phyloP scores from a whole-genome alignment of 2,888 invertebrate species.

The Nycteola revayana region DNA sequence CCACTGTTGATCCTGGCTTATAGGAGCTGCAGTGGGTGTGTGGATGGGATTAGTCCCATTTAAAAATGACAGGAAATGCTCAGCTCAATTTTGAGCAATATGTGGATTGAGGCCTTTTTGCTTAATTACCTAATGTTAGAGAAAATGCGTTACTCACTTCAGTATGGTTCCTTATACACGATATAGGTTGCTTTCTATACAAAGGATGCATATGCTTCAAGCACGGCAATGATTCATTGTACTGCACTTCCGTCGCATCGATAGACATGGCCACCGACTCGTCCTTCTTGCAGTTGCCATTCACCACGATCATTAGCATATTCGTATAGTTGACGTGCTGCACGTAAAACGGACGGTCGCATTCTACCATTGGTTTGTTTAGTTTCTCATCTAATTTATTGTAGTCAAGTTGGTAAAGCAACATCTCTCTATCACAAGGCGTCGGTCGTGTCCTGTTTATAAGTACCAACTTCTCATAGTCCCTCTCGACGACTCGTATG shows the following conservation, averaged over 20 bases:
- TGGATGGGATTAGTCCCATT: no score
- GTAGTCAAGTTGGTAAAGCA: slow-evolving; percentile 78
- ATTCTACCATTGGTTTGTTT: slow-evolving; percentile 65
- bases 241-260: slow-evolving; percentile 72
- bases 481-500: slow-evolving; percentile 72
- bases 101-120: no score
- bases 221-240: slow-evolving; percentile 84
- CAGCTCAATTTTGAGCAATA: no score
- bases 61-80: no score
- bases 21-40: no score
- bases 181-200: slow-evolving; percentile 85
- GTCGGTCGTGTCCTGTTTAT: slow-evolving; percentile 91
- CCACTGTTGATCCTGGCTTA: no score
- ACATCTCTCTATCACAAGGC: slow-evolving; percentile 91
- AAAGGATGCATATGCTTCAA: slow-evolving; percentile 81
- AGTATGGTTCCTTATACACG: slow-evolving; percentile 88
- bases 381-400: slow-evolving; percentile 74
- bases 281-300: slow-evolving; percentile 82
- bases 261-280: slow-evolving; percentile 67
- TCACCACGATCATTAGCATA: slow-evolving; percentile 89
- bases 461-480: slow-evolving; percentile 84
- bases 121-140: no score
- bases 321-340: slow-evolving; percentile 89
- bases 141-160: slow-evolving; percentile 87
- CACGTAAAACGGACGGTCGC: slow-evolving; percentile 85